Evolutionary conservation across 2,797 vertebrate genomes (phyloP).

Genomic region (Botia kubotai): DNA sequence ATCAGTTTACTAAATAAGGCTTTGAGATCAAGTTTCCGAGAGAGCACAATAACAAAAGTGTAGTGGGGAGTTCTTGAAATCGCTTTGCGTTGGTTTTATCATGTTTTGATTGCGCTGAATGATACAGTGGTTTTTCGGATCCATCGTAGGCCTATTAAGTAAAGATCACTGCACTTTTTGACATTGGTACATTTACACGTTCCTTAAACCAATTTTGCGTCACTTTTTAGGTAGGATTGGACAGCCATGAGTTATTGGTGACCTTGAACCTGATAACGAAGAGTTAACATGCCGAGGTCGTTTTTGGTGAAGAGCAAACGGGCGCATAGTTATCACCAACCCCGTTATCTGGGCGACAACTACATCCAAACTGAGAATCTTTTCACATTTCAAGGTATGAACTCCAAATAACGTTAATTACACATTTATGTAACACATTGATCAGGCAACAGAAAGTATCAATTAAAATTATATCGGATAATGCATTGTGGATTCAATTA

Average conservation of each 20-base stretch:
- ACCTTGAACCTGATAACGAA: constrained; percentile 30
- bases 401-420: constrained; percentile 50
- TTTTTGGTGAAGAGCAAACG: constrained; percentile 98
- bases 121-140: constrained; percentile 33
- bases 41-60: not conserved
- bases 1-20: constrained; percentile 38
- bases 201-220: not conserved
- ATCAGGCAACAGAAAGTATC: too few relatives aligned
- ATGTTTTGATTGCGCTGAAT: constrained; percentile 19
- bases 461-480: not conserved
- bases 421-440: too few relatives aligned
- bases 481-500: not conserved
- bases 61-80: constrained; percentile 11
- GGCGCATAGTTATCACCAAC: constrained; percentile 97
- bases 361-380: constrained; percentile 79
- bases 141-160: not conserved
- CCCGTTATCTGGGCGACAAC: constrained; percentile 84
- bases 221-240: constrained; percentile 41
- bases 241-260: constrained; percentile 49
- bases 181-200: constrained; percentile 8
- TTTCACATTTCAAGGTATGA: constrained; percentile 84
- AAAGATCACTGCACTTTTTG: constrained; percentile 13
- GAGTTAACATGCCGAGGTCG: constrained; percentile 88
- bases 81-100: constrained; percentile 12
- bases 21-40: constrained; percentile 32